phyloP scores from a whole-genome alignment of 2,113 vertebrate species.

The Apeltes quadracus region DNA sequence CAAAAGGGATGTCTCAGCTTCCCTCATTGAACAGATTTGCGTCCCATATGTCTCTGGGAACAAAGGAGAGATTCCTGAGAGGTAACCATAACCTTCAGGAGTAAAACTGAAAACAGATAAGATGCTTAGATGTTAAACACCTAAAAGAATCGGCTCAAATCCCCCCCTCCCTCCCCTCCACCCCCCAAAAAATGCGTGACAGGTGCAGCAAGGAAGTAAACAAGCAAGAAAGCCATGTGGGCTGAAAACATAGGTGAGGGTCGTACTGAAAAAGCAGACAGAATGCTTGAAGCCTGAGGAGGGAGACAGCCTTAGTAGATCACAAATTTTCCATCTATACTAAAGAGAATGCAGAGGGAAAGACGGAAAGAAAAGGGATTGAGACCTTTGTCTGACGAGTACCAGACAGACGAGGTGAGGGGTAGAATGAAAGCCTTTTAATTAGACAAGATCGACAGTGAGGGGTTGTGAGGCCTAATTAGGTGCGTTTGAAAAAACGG shows the following conservation, averaged over 20 bases:
- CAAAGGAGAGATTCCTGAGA: conserved; percentile 65
- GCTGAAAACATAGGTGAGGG: conserved; percentile 52
- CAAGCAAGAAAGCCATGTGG: conserved; percentile 55
- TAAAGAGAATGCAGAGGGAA: conserved; percentile 46
- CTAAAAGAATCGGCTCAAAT: conserved; percentile 58
- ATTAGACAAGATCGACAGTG: conserved; percentile 78
- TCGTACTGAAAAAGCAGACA: conserved; percentile 44
- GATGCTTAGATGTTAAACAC: conserved; percentile 64
- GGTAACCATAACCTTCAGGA: conserved; percentile 44
- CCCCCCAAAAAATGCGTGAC: conserved; percentile 34
- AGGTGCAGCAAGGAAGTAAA: conserved; percentile 59
- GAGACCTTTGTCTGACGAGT: conserved; percentile 69
- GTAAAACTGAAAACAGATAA: conserved; percentile 58
- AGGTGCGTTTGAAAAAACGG: conserved; percentile 63
- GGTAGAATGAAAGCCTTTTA: conserved; percentile 77
- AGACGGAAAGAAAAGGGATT: conserved; percentile 40
- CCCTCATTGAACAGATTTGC: conserved; percentile 61
- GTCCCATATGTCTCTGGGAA: conserved; percentile 65
- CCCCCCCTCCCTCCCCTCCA: not conserved
- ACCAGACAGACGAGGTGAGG: conserved; percentile 62
- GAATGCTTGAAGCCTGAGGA: conserved; percentile 44
- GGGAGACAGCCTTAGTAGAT: conserved; percentile 68
- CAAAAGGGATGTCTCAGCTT: conserved; percentile 41
- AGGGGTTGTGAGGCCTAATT: conserved; percentile 80
- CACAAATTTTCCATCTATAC: conserved; percentile 70